These are phyloP conservation scores for Stomorhina lunata DNA, from an alignment of 2,888 invertebrate genomes.

Conservation along the genomic window DNA sequence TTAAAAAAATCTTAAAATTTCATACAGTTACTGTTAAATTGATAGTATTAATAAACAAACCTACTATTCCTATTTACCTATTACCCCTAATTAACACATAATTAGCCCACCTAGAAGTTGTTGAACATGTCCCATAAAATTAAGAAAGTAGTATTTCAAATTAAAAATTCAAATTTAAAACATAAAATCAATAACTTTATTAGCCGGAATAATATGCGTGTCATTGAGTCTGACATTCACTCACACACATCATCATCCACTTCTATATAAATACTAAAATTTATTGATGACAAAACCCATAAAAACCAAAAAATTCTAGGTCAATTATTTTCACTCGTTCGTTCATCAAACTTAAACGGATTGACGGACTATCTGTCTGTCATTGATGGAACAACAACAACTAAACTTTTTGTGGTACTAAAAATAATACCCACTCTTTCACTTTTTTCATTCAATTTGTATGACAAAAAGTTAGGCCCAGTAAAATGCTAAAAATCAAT, in stretches of 20 bases:
- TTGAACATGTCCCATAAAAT: too few species aligned
- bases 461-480: neutral
- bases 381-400: neutral
- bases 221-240: neutral
- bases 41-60: too few species aligned
- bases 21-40: too few species aligned
- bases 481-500: slow-evolving; percentile 11
- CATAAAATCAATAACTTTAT: neutral
- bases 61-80: too few species aligned
- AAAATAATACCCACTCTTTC: too few species aligned
- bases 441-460: neutral
- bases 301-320: slow-evolving; percentile 21
- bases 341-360: slow-evolving; percentile 38
- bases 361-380: neutral
- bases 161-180: neutral
- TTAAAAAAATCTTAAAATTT: too few species aligned
- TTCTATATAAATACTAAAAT: neutral
- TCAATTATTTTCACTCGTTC: neutral
- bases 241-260: too few species aligned
- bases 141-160: too few species aligned
- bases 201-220: neutral
- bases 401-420: neutral
- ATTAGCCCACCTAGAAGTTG: too few species aligned
- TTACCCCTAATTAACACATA: too few species aligned
- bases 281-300: too few species aligned